Evolutionary conservation across 2,797 vertebrate genomes (phyloP), one percentile per base, ranked within the genome.

Genomic region (Gymnoscopelus braueri): DNA sequence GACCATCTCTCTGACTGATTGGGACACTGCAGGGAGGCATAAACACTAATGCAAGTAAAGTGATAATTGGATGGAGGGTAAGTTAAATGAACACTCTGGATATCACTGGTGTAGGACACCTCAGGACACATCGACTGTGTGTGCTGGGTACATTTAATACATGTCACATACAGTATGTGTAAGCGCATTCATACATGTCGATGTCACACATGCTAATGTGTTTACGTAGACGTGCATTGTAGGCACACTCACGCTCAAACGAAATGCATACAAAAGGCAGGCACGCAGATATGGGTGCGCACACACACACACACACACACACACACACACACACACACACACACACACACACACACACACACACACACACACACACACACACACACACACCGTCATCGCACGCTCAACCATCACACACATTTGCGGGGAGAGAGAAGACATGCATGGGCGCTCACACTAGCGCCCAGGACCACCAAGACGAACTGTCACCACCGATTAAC

Each of bases 401-500:
- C n/a, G n/a, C 49, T 12, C 49, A 5, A 29, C 3, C 26, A 44
- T 44, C 3, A 5, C 24, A 14, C 57, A 15, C 57, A 14, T 44
- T 44, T 44, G 39, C 39, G 39, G 39, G 2, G 9, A 9, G 66
- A 47, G 59, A 69, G 71, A 63, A 63, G 76, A 71, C 69, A 81
- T 64, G 74, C 71, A 71, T 79, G 80, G 69, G 53, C 10, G 69
- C 82, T 83, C 80, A 70, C 67, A 63, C 60, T 39, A 10, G 8
- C 60, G 71, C 13, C 67, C 72, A 59, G 52, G 47, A 74, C 72
- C 79, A 75, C 74, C 68, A 72, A 73, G 79, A 82, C 39, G 9
- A 78, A 76, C 79, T 78, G 86, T 79, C 77, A 78, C 72, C 83
- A 79, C 74, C 76, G 84, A 80, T 84, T 85, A 87, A 67, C 74